These are phyloP conservation scores for Atethmia centrago DNA, from an alignment of 2,888 invertebrate genomes.

Conservation along the genomic window DNA sequence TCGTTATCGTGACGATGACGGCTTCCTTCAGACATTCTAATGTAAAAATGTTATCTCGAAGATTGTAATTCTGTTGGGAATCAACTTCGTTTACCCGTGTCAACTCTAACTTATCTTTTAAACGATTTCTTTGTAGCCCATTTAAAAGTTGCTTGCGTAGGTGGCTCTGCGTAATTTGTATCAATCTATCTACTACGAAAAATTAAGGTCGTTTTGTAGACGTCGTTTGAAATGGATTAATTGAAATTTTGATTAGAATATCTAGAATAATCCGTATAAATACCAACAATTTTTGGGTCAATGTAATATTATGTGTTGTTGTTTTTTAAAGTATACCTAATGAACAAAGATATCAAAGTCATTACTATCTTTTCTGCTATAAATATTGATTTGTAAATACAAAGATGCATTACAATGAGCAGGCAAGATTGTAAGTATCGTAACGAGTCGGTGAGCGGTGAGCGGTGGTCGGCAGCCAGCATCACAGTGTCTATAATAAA, in stretches of 20 bases:
- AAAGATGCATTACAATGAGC: slow-evolving; percentile 69
- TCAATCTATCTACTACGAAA: slow-evolving; percentile 54
- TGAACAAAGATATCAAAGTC: neutral
- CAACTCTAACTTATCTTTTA: slow-evolving; percentile 67
- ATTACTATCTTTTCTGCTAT: neutral
- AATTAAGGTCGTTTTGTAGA: slow-evolving; percentile 41
- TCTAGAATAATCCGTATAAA: neutral
- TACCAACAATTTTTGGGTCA: neutral
- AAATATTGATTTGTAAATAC: slow-evolving; percentile 31
- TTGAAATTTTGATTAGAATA: slow-evolving; percentile 19
- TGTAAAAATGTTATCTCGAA: slow-evolving; percentile 79
- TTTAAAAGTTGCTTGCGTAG: slow-evolving; percentile 65
- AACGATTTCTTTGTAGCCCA: slow-evolving; percentile 68
- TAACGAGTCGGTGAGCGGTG: slow-evolving; percentile 56
- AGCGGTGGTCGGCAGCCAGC: slow-evolving; percentile 76
- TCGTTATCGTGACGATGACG: slow-evolving; percentile 80
- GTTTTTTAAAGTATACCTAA: neutral
- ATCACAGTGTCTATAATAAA: slow-evolving; percentile 91
- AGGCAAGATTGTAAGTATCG: slow-evolving; percentile 69
- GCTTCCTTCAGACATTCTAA: slow-evolving; percentile 74
- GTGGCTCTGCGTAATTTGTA: slow-evolving; percentile 54
- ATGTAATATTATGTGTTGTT: neutral
- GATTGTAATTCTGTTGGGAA: slow-evolving; percentile 78
- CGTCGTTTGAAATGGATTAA: slow-evolving; percentile 20
- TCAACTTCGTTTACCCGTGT: slow-evolving; percentile 72